A percentile compares a stretch with the other conserved stretches of the same genome.
These are phyloP conservation scores for Clarias pachynema DNA, from an alignment of 2,797 vertebrate genomes.

Conservation along the genomic window DNA sequence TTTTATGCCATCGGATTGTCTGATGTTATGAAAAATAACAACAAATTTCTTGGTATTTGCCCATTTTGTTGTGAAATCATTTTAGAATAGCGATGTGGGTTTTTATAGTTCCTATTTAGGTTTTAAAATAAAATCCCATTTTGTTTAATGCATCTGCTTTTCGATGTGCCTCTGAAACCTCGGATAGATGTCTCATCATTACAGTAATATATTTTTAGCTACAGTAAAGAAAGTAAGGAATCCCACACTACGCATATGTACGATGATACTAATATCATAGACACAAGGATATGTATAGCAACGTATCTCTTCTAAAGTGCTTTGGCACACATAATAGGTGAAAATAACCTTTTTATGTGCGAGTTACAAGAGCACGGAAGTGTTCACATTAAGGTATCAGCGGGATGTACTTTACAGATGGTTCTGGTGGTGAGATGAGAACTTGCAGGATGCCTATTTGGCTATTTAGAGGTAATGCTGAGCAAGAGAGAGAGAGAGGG, in stretches of 20 bases:
- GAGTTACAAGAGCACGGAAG: neutral
- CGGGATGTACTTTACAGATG: constrained; percentile 58
- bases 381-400: constrained; percentile 34
- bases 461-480: constrained; percentile 82
- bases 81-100: neutral
- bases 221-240: neutral
- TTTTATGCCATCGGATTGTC: neutral
- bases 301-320: neutral
- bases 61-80: neutral
- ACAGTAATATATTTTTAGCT: constrained; percentile 40
- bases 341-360: neutral
- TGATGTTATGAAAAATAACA: neutral
- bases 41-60: neutral
- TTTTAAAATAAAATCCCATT: neutral
- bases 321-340: neutral
- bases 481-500: constrained; percentile 62
- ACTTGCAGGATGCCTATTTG: constrained; percentile 69
- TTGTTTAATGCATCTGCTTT: neutral
- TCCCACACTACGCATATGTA: neutral
- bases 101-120: neutral
- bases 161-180: neutral
- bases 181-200: neutral
- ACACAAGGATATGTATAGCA: neutral
- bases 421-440: constrained; percentile 56
- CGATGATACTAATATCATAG: neutral